phyloP scores from a whole-genome alignment of 1,140 invertebrate genomes.

The Hyles vespertilio region DNA sequence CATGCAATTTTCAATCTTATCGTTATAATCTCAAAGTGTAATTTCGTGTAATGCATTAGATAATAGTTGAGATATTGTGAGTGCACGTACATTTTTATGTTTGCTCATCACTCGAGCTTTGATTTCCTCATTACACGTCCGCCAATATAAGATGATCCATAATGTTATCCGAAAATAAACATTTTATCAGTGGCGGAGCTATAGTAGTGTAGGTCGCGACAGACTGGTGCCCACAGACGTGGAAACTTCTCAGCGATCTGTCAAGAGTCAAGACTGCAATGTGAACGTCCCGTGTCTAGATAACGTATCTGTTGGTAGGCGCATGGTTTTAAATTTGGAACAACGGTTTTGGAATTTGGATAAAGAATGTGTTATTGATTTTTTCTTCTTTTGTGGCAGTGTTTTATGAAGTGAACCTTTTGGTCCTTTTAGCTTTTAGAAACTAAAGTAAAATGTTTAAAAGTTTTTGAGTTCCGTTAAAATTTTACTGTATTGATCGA shows the following conservation, averaged over 20 bases:
- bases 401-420: too few relatives aligned
- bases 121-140: slow-evolving; percentile 24
- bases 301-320: slow-evolving; percentile 25
- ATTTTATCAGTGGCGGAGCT: not conserved
- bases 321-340: too few relatives aligned
- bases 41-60: not conserved
- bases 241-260: slow-evolving; percentile 27
- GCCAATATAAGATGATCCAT: slow-evolving; percentile 16
- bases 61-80: slow-evolving; percentile 1
- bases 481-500: too few relatives aligned
- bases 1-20: too few relatives aligned
- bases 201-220: slow-evolving; percentile 4
- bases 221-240: slow-evolving; percentile 17
- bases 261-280: slow-evolving; percentile 14
- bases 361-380: too few relatives aligned
- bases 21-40: too few relatives aligned
- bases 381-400: too few relatives aligned
- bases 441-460: too few relatives aligned
- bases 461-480: too few relatives aligned
- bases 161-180: slow-evolving; percentile 3
- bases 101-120: slow-evolving; percentile 28
- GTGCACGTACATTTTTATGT: slow-evolving; percentile 14
- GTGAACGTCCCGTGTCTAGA: slow-evolving; percentile 17
- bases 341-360: too few relatives aligned
- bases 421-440: too few relatives aligned